phyloP scores from a whole-genome alignment of 2,113 vertebrate genomes.

The Pandion haliaetus region DNA sequence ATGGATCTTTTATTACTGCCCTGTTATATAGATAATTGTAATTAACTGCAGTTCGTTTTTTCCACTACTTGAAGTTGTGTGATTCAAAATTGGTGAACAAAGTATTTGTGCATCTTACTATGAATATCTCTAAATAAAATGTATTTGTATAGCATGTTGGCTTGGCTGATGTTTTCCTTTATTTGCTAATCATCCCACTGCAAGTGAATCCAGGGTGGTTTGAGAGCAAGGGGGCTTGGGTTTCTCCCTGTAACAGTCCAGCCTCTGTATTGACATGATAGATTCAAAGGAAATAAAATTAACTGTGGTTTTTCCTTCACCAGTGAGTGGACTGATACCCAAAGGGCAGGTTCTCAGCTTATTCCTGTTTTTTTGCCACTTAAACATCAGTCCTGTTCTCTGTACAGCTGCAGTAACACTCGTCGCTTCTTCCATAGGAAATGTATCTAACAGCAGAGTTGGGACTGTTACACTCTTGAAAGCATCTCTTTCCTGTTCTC shows the following conservation, averaged over 20 bases:
- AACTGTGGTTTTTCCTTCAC: neutral
- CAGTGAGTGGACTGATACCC: neutral
- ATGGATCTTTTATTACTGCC: constrained; percentile 23
- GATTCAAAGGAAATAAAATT: neutral
- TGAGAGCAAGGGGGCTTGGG: neutral
- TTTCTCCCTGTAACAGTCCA: neutral
- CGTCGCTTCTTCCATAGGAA: neutral
- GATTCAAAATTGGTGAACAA: constrained; percentile 33
- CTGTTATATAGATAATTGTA: constrained; percentile 16
- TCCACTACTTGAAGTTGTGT: constrained; percentile 13
- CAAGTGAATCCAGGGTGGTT: neutral
- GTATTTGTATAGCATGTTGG: constrained; percentile 55
- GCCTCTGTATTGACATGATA: neutral
- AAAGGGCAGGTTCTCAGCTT: neutral
- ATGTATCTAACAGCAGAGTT: neutral
- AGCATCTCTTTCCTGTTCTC: neutral
- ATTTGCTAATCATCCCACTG: neutral
- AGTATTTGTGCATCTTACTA: constrained; percentile 55
- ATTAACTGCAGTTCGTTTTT: constrained; percentile 17
- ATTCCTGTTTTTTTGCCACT: neutral
- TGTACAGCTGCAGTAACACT: neutral
- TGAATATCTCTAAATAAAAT: constrained; percentile 62
- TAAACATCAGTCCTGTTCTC: neutral
- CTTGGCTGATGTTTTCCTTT: neutral
- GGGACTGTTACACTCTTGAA: neutral